Percentiles rank a stretch among this genome's conserved stretches.
Evolutionary conservation across 1,140 invertebrate species (phyloP).

Genomic region (Heterodera carotae): DNA sequence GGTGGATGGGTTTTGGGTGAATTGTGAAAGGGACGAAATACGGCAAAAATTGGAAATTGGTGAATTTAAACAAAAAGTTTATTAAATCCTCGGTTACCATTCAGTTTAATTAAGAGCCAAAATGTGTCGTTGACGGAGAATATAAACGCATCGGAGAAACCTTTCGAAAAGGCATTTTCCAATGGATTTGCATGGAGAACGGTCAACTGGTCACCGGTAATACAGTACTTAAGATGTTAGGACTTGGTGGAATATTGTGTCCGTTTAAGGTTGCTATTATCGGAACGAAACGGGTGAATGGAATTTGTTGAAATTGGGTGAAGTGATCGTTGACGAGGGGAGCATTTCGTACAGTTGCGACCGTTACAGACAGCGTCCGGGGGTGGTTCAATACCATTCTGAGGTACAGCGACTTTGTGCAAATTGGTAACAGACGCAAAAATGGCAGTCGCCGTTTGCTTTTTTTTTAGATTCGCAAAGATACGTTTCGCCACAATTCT

Average conservation of each 20-base stretch:
- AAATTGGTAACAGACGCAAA: not conserved
- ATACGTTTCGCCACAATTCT: constrained; percentile 57
- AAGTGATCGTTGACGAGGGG: constrained; percentile 56
- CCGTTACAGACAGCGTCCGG: constrained; percentile 59
- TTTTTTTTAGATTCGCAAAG: constrained; percentile 50
- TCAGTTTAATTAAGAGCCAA: constrained; percentile 52
- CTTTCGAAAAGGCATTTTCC: constrained; percentile 60
- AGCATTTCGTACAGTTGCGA: constrained; percentile 62
- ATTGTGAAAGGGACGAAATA: constrained; percentile 49
- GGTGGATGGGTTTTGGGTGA: constrained; percentile 58
- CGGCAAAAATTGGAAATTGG: constrained; percentile 58
- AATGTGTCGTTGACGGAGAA: constrained; percentile 51
- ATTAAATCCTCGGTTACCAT: too few species aligned
- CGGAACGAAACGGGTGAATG: constrained; percentile 62
- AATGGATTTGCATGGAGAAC: constrained; percentile 63
- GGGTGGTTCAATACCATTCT: constrained; percentile 62
- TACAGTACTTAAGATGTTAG: not conserved
- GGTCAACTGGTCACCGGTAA: constrained; percentile 63
- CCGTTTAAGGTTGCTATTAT: constrained; percentile 63
- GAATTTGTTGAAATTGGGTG: constrained; percentile 53
- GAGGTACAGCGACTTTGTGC: constrained; percentile 42
- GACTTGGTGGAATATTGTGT: constrained; percentile 2
- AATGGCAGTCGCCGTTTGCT: not conserved
- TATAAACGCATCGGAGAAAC: constrained; percentile 54
- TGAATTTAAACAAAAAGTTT: constrained; percentile 31